phyloP scores from a whole-genome alignment of 2,888 invertebrate genomes.

The Hypolimnas misippus region DNA sequence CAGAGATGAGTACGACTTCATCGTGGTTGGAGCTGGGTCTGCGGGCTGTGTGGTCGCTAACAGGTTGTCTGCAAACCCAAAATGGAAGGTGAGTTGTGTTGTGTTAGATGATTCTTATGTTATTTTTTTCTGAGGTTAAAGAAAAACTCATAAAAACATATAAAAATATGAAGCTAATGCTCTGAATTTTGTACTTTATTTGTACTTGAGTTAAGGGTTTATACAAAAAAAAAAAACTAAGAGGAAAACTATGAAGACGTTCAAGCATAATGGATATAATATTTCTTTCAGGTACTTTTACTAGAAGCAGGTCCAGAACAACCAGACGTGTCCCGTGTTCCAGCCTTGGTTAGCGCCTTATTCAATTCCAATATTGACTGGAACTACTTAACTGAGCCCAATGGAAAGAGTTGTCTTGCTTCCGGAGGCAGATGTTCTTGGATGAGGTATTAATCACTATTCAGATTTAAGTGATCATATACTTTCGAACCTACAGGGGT shows the following conservation, averaged over 20 bases:
- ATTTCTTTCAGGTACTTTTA: conserved; percentile 78
- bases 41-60: conserved; percentile 67
- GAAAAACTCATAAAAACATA: not conserved
- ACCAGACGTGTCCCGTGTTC: conserved; percentile 85
- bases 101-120: too few relatives aligned
- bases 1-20: conserved; percentile 60
- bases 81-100: conserved; percentile 56
- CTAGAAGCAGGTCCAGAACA: conserved; percentile 87
- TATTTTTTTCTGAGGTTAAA: too few relatives aligned
- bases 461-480: too few relatives aligned
- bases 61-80: conserved; percentile 53
- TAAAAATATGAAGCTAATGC: too few relatives aligned
- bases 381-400: conserved; percentile 85
- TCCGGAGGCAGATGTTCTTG: conserved; percentile 77
- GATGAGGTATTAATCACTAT: not conserved
- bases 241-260: too few relatives aligned
- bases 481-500: too few relatives aligned
- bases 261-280: too few relatives aligned
- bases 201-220: too few relatives aligned
- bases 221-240: too few relatives aligned
- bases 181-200: too few relatives aligned
- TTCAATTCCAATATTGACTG: conserved; percentile 86
- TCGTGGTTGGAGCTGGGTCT: conserved; percentile 66
- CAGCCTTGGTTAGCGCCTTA: conserved; percentile 82
- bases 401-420: conserved; percentile 83